These are phyloP conservation scores for Eciton burchellii DNA, from an alignment of 1,140 invertebrate species.

Conservation along the genomic window DNA sequence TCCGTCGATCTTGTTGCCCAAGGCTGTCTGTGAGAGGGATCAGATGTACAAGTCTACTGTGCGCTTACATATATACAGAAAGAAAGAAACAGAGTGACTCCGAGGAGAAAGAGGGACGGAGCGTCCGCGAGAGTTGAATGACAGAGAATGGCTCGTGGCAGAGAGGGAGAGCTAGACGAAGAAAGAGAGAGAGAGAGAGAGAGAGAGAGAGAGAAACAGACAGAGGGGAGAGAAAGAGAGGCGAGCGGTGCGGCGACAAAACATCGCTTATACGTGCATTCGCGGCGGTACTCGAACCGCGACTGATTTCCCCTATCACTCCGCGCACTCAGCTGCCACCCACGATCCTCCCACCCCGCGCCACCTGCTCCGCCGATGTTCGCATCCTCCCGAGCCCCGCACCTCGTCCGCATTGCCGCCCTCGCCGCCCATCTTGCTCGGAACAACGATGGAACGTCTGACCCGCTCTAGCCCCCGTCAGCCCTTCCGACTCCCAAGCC, in stretches of 20 bases:
- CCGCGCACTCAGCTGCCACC: slow-evolving; percentile 72
- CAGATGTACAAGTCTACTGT: slow-evolving; percentile 13
- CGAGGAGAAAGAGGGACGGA: not conserved
- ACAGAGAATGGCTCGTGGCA: not conserved
- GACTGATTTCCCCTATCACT: slow-evolving; percentile 80
- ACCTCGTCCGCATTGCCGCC: not conserved
- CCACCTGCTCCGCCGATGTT: slow-evolving; percentile 54
- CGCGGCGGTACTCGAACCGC: slow-evolving; percentile 78
- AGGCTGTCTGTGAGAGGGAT: not conserved
- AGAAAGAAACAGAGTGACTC: not conserved
- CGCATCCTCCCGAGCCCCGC: not conserved
- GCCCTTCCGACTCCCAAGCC: not conserved
- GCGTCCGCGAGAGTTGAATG: slow-evolving; percentile 20
- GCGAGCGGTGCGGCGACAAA: slow-evolving; percentile 34
- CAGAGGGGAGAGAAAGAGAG: not conserved
- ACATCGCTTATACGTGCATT: slow-evolving; percentile 62
- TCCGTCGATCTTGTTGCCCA: not conserved
- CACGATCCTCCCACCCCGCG: slow-evolving; percentile 67
- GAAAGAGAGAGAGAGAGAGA: not conserved
- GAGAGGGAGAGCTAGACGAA: not conserved
- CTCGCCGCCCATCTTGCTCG: slow-evolving; percentile 49
- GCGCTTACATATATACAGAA: slow-evolving; percentile 14
- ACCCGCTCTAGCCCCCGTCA: slow-evolving; percentile 52
- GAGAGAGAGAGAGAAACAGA: slow-evolving; percentile 22
- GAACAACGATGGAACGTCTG: slow-evolving; percentile 73